Evolutionary conservation across 2,113 vertebrate species (phyloP).

Genomic region (Tympanuchus pallidicinctus): DNA sequence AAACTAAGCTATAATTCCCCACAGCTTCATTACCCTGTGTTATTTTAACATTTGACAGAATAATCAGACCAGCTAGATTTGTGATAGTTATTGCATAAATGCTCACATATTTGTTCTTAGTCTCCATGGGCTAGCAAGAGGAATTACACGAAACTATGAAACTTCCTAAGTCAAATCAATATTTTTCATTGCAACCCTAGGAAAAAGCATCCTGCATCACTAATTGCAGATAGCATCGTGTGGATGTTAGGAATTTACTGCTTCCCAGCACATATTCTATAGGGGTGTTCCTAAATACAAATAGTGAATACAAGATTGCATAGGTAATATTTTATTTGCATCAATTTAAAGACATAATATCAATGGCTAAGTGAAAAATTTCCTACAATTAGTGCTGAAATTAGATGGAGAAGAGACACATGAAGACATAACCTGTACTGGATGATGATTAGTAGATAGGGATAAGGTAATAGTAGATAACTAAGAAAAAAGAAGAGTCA

Average conservation of each 20-base stretch:
- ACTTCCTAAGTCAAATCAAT: background rate
- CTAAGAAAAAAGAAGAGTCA: background rate
- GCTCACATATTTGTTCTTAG: background rate
- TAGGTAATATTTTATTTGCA: background rate
- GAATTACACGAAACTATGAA: background rate
- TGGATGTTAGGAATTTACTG: background rate
- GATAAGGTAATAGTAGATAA: background rate
- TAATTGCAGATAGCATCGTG: background rate
- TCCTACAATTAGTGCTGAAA: background rate
- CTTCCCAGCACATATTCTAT: background rate
- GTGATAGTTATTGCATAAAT: background rate
- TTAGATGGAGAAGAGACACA: background rate
- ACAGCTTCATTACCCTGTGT: background rate
- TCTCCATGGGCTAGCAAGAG: background rate
- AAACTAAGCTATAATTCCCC: background rate
- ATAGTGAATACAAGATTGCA: background rate
- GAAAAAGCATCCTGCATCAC: background rate
- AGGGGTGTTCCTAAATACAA: background rate
- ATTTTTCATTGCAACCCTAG: background rate
- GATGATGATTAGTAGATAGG: background rate
- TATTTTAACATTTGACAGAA: background rate
- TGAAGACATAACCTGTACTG: background rate
- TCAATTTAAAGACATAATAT: background rate
- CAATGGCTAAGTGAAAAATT: background rate
- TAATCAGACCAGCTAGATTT: background rate